Conservation (phyloP, 2,888 invertebrate genomes). For the Lycophotia porphyrea region DNA sequence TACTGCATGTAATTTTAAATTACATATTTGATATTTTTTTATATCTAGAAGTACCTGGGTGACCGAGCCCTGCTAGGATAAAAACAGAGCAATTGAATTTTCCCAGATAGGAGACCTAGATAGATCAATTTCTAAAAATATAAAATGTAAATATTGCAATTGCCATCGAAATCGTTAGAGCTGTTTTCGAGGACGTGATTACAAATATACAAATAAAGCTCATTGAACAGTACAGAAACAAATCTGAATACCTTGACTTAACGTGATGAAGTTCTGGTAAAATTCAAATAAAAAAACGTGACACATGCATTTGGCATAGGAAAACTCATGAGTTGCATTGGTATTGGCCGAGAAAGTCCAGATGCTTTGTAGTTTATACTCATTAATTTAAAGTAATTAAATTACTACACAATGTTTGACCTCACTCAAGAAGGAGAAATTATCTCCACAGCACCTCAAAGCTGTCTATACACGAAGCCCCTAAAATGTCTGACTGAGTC, state of each 20-base stretch:
- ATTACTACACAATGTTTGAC: neutral
- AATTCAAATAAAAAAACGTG: neutral
- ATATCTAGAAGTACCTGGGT: too few species aligned
- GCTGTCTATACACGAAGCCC: slow-evolving; percentile 28
- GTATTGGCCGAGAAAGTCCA: neutral
- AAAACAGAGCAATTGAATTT: neutral
- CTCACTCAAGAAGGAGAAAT: neutral
- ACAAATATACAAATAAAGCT: neutral
- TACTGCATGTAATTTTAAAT: neutral
- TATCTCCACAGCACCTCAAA: neutral
- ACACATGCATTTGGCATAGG: neutral
- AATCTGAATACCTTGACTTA: neutral
- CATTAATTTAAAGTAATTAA: neutral
- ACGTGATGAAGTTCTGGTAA: neutral
- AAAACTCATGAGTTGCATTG: neutral
- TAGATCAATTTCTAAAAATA: neutral
- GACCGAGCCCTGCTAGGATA: neutral
- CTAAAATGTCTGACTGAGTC: slow-evolving; percentile 27
- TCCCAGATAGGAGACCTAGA: neutral
- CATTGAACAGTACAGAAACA: neutral
- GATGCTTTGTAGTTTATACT: rapidly evolving
- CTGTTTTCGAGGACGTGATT: neutral
- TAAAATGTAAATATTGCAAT: too few species aligned
- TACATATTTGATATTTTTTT: too few species aligned
- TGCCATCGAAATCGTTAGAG: neutral